Evolutionary conservation across 64 coral and sea anemone genomes (phyloP).

Genomic region (Stichodactyla mertensii): DNA sequence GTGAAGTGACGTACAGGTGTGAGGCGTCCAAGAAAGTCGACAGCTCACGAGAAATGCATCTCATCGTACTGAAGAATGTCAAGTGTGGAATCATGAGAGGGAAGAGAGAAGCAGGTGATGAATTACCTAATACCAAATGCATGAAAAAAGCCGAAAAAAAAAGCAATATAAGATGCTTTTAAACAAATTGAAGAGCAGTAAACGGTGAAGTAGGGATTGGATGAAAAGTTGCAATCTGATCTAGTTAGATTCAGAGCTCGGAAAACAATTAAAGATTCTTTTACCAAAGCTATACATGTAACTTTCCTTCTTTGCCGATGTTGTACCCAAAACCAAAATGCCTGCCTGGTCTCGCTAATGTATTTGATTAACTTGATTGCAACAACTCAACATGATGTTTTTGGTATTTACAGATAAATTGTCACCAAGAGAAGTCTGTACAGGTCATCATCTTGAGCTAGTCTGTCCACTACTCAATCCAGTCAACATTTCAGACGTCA

Average conservation of each 20-base stretch:
- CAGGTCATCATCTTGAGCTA: background rate
- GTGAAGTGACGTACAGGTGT: background rate
- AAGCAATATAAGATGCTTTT: background rate
- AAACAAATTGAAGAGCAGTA: background rate
- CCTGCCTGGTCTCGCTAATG: too few species aligned
- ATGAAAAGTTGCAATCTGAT: too few species aligned
- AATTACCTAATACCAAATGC: background rate
- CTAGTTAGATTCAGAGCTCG: too few species aligned
- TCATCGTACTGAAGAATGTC: background rate
- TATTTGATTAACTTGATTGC: too few species aligned
- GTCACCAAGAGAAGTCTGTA: background rate
- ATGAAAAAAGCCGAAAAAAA: background rate
- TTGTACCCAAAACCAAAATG: too few species aligned
- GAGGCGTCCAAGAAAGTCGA: background rate
- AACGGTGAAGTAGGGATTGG: too few species aligned
- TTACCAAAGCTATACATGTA: too few species aligned
- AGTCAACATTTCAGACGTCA: background rate
- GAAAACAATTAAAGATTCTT: too few species aligned
- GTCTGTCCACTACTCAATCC: background rate
- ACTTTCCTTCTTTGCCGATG: too few species aligned
- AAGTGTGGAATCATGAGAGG: background rate
- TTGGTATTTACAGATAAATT: background rate
- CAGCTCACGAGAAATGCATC: constrained; percentile 11
- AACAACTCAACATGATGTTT: too few species aligned
- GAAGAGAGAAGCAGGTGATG: background rate